A percentile compares a stretch with the other conserved stretches of the same genome.
Conservation (phyloP, 1,140 invertebrate species). For the Heliothis virescens region DNA sequence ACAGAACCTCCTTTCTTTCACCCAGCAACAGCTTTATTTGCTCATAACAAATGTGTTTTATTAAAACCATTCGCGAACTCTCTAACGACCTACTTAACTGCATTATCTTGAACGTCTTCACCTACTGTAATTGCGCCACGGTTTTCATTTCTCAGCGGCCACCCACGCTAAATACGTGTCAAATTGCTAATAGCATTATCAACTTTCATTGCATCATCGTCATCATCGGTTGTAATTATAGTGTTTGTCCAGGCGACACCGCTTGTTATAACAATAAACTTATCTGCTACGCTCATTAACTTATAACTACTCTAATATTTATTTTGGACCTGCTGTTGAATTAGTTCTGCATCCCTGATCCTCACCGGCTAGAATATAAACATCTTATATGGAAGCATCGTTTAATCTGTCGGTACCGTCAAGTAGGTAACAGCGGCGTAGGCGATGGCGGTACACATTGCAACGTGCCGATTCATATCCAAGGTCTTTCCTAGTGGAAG, state of each 20-base stretch:
- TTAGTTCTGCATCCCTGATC: constrained; percentile 50
- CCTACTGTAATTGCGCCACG: constrained; percentile 64
- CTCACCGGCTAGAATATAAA: constrained; percentile 44
- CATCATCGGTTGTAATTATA: constrained; percentile 67
- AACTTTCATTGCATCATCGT: constrained; percentile 80
- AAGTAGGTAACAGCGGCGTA: constrained; percentile 82
- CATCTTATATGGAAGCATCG: constrained; percentile 71
- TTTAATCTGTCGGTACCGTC: constrained; percentile 70
- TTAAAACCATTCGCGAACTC: constrained; percentile 51
- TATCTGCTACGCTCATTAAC: constrained; percentile 75
- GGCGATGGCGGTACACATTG: constrained; percentile 84
- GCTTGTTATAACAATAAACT: constrained; percentile 73
- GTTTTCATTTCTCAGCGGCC: constrained; percentile 69
- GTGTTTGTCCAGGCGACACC: constrained; percentile 65
- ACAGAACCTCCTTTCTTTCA: neutral
- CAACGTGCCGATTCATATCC: constrained; percentile 84
- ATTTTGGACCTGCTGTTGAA: constrained; percentile 49
- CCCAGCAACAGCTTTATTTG: constrained; percentile 40
- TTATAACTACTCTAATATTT: constrained; percentile 64
- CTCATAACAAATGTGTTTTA: constrained; percentile 41
- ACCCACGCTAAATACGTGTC: constrained; percentile 81
- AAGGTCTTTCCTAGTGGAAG: constrained; percentile 87
- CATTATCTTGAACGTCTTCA: constrained; percentile 72
- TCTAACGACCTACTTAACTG: constrained; percentile 68
- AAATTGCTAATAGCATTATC: constrained; percentile 81